A percentile compares a stretch with the other conserved stretches of the same genome.
Conservation (phyloP, 2,113 vertebrate species). For the Poecile atricapillus region DNA sequence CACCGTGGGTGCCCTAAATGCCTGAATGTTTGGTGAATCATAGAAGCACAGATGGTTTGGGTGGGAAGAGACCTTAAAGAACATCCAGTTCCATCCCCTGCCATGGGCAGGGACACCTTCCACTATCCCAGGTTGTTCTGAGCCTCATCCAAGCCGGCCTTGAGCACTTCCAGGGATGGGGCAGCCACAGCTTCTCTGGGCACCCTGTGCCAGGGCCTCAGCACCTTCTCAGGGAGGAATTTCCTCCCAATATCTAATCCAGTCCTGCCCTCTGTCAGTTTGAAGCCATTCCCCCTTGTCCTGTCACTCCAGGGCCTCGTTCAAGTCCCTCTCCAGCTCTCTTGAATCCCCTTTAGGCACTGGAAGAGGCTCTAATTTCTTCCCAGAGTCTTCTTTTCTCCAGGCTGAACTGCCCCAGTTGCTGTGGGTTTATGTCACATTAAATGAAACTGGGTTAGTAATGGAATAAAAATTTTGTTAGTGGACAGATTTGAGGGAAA, state of each 20-base stretch:
- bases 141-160: fast-evolving
- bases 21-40: neutral
- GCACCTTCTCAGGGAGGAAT: neutral
- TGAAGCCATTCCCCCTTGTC: neutral
- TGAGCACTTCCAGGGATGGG: neutral
- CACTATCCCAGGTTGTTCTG: neutral
- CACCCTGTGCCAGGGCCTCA: fast-evolving
- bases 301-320: neutral
- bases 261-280: neutral
- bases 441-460: neutral
- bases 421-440: neutral
- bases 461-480: neutral
- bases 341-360: neutral
- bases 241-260: neutral
- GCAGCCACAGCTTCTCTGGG: neutral
- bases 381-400: neutral
- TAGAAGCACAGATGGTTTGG: neutral
- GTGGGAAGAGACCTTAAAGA: too few species aligned
- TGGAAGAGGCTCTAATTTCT: neutral
- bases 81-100: neutral
- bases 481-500: neutral
- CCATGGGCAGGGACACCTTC: neutral
- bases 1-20: fast-evolving
- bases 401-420: neutral
- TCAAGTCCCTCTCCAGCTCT: neutral